Base-by-base conservation (phyloP, 2,888 invertebrate species). In the Alentia gelatinosa region DNA sequence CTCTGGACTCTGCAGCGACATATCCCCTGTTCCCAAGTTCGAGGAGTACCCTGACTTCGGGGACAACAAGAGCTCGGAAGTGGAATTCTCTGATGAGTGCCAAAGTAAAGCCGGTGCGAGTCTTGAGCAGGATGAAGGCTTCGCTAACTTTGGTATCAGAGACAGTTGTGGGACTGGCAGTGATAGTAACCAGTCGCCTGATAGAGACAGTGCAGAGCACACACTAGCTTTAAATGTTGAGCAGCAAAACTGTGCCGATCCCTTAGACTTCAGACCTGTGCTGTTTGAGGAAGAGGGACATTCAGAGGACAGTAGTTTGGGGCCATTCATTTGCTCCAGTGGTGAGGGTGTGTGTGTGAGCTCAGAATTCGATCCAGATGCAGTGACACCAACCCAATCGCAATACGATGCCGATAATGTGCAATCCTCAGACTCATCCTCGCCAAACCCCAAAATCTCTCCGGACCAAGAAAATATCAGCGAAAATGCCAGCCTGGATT, bases 1-100 rank as follows among this genome's bases (percentile, higher is more conserved):
- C 50, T 90, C 90, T 5, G 90, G 90, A 56, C 50, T 90, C 23
- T 89, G 91, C 50, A 91, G 91, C 56, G 91, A 91, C 47, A 89
- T 91, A 40, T 91, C 91, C 30, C 91, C 91, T 1, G 91, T 88
- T n/a, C 88, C 91, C 0, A 89, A 91, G 89, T 88, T 63, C 23
- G 91, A 91, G 47, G 89, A 91, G 30, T 88, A 89, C 26, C 89
- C 75, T 4, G 91, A 89, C 39, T 91, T 91, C 33, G 42, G 74
- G 42, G 68, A 88, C n/a, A 74, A 33, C 33, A 89, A 89, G 42
- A 79, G 90, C 35, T 79, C 86, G 4, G 86, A 86, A 50, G 86
- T 86, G 47, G 86, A 86, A 30, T 86, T 86, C 30, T 86, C 86
- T 47, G 86, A 86, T 35, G 86, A 86, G 26, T 42, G 86, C 50